Conservation (phyloP, 2,888 invertebrate species). For the Mellilla xanthometata region DNA sequence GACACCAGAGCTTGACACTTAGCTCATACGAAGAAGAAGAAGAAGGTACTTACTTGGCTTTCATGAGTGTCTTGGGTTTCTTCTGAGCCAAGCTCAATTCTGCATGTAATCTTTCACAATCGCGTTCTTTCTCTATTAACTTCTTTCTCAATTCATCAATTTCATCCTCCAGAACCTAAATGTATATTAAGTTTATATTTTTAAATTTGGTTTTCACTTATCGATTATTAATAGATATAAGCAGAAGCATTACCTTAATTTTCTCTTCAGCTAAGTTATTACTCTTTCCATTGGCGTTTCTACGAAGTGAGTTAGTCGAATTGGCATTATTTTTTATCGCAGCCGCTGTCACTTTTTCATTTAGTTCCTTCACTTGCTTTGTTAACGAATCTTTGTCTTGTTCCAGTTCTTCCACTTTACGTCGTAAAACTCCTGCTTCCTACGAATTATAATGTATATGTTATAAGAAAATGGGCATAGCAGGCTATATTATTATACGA, state of each 20-base stretch:
- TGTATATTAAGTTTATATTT: not conserved
- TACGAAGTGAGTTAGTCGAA: constrained; percentile 53
- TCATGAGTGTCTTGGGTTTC: constrained; percentile 83
- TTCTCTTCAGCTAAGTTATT: constrained; percentile 85
- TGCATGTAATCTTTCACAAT: constrained; percentile 88
- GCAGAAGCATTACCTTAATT: constrained; percentile 72
- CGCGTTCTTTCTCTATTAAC: constrained; percentile 91
- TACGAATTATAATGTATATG: constrained; percentile 40
- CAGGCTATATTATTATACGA: too few species aligned
- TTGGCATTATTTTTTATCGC: constrained; percentile 59
- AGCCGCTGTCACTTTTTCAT: constrained; percentile 85
- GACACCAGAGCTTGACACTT: too few species aligned
- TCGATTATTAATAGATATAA: too few species aligned
- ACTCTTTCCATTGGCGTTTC: constrained; percentile 58
- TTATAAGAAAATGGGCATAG: too few species aligned
- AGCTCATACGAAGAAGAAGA: too few species aligned
- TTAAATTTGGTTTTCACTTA: too few species aligned
- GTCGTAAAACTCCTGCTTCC: constrained; percentile 91
- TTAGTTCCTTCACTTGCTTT: constrained; percentile 89
- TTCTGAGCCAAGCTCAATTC: constrained; percentile 86
- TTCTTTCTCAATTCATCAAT: constrained; percentile 88
- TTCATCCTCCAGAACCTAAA: constrained; percentile 87
- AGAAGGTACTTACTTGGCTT: constrained; percentile 82
- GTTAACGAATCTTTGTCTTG: constrained; percentile 88
- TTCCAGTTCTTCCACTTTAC: constrained; percentile 93